phyloP scores from a whole-genome alignment of 2,888 invertebrate species.

The Dynastes grantii region DNA sequence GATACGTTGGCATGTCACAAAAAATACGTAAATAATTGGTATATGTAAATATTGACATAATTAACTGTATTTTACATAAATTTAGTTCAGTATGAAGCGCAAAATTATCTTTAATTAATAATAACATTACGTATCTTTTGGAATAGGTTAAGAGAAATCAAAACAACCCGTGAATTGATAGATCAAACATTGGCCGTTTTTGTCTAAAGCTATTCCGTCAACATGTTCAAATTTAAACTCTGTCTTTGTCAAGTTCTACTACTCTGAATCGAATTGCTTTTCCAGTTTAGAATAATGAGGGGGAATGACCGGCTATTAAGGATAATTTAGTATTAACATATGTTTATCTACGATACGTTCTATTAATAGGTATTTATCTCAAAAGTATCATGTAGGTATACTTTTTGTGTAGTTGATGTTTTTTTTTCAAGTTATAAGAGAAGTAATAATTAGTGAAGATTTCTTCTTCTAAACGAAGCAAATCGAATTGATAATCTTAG shows the following conservation, averaged over 20 bases:
- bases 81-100: neutral
- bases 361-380: slow-evolving; percentile 12
- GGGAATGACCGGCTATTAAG: slow-evolving; percentile 16
- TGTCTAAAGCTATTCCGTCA: neutral
- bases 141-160: too few relatives aligned
- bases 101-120: too few relatives aligned
- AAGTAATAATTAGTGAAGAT: too few relatives aligned
- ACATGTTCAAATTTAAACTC: neutral
- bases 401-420: too few relatives aligned
- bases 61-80: neutral
- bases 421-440: too few relatives aligned
- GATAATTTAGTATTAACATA: slow-evolving; percentile 17
- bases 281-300: slow-evolving; percentile 11
- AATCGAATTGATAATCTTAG: too few relatives aligned
- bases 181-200: too few relatives aligned
- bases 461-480: too few relatives aligned
- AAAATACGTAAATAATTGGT: neutral
- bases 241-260: too few relatives aligned
- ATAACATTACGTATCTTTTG: too few relatives aligned
- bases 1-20: too few relatives aligned
- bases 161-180: too few relatives aligned
- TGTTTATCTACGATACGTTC: neutral
- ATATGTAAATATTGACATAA: neutral
- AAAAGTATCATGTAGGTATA: neutral
- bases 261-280: neutral